Base-by-base conservation (phyloP, 2,797 vertebrate species). In the Sciurus carolinensis region DNA sequence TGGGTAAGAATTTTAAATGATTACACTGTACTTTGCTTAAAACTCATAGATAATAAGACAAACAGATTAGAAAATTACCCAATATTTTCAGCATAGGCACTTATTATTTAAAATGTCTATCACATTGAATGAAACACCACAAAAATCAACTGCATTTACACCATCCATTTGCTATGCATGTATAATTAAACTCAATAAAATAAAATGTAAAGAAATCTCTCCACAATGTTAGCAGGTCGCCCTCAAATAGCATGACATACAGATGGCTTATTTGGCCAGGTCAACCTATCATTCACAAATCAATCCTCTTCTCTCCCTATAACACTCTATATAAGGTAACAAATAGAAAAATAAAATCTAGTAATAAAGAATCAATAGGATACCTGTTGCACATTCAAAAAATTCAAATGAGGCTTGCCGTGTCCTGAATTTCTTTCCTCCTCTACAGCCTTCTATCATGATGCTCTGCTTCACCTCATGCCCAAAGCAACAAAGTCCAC, bases 1-100 rank as follows among this genome's bases (percentile, higher is more conserved):
- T 54, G 83, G 22, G 87, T 97, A 95, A 93, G 82, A 97, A 97
- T 90, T 94, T 95, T 90, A 97, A 98, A 91, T 89, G 69, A 94
- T 91, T 76, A 81, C 73, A 81, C 69, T 94, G 0, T 66, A 95
- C 82, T 95, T 97, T 97, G 91, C 67, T 39, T 82, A 94, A 50
- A 94, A 86, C 93, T 96, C 95, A 97, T 88, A 96, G 96, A 84
- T 59, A 36, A 83, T 85, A 73, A 36, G 36, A 11, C 26, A 66
- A 36, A 66, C 18, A 89, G 18, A 87, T 57, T 69, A 52, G 20
- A 87, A 95, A 96, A 66, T 4, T 4, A 33, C 33, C 73, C 33
- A 57, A 26, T 77, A 76, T 76, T 90, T 82, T 77, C 33, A 76
- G 44, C 39, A 30, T 75, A 93, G n/a, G 3, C 0, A 10, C 54